phyloP scores from a whole-genome alignment of 2,797 vertebrate species.

The Aphelocoma californica region DNA sequence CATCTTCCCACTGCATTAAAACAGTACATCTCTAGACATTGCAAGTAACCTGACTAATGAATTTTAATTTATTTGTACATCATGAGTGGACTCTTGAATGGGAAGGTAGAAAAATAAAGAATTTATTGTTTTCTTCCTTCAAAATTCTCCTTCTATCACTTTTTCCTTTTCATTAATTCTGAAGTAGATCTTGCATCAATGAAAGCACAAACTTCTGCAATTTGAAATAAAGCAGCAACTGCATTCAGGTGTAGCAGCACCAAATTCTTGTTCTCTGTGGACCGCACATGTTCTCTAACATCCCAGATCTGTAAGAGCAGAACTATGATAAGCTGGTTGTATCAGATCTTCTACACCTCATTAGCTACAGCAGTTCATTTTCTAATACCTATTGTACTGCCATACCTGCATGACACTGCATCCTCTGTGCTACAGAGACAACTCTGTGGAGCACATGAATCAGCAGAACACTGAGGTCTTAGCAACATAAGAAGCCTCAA shows the following conservation, averaged over 20 bases:
- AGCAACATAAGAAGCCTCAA: background rate
- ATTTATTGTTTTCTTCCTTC: background rate
- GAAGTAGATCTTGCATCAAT: background rate
- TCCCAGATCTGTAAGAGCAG: background rate
- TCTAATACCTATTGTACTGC: background rate
- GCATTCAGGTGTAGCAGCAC: background rate
- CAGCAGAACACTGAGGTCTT: background rate
- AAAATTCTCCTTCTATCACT: background rate
- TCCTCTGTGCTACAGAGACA: background rate
- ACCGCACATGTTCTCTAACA: background rate
- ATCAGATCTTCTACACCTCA: background rate
- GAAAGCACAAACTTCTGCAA: background rate
- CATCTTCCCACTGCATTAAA: background rate
- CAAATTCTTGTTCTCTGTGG: background rate
- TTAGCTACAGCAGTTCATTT: background rate
- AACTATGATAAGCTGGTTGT: background rate
- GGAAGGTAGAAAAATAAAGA: background rate
- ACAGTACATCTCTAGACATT: background rate
- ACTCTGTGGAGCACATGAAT: fast-evolving
- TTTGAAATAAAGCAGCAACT: background rate
- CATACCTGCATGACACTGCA: background rate
- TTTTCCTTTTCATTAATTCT: background rate
- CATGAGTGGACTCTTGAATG: background rate
- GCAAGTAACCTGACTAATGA: too few relatives aligned
- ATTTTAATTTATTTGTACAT: background rate